phyloP scores from a whole-genome alignment of 1,140 invertebrate genomes.

The Mizuhopecten yessoensis region DNA sequence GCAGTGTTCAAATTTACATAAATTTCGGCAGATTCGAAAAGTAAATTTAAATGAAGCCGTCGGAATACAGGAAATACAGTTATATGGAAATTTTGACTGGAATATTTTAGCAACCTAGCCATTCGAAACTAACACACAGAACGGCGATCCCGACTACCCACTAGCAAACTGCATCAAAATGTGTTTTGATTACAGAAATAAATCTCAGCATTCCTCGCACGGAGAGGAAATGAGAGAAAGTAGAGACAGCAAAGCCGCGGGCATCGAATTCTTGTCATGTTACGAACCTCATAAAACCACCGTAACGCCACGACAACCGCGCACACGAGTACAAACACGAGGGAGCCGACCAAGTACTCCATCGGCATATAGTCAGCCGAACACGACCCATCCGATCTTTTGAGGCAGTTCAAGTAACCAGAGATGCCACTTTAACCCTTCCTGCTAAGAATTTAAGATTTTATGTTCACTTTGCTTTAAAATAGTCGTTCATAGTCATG shows the following conservation, averaged over 20 bases:
- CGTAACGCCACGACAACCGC: neutral
- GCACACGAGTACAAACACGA: neutral
- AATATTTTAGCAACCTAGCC: neutral
- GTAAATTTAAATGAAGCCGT: slow-evolving; percentile 14
- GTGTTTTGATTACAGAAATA: slow-evolving; percentile 6
- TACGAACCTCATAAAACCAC: neutral
- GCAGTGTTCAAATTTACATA: neutral
- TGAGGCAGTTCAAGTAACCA: neutral
- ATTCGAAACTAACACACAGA: neutral
- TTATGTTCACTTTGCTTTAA: too few relatives aligned
- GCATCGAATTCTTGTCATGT: neutral
- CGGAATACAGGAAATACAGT: neutral
- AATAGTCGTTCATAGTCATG: too few relatives aligned
- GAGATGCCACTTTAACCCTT: neutral
- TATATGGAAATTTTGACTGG: neutral
- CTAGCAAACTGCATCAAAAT: neutral
- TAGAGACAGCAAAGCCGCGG: slow-evolving; percentile 8
- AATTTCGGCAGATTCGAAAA: neutral
- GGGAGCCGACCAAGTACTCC: neutral
- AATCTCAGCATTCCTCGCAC: neutral
- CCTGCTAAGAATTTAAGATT: neutral
- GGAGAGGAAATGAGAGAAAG: neutral
- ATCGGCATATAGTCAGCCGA: neutral
- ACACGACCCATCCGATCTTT: neutral
- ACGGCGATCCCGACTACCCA: neutral